Evolutionary conservation across 1,140 invertebrate species (phyloP).

Genomic region (Cepaea nemoralis): DNA sequence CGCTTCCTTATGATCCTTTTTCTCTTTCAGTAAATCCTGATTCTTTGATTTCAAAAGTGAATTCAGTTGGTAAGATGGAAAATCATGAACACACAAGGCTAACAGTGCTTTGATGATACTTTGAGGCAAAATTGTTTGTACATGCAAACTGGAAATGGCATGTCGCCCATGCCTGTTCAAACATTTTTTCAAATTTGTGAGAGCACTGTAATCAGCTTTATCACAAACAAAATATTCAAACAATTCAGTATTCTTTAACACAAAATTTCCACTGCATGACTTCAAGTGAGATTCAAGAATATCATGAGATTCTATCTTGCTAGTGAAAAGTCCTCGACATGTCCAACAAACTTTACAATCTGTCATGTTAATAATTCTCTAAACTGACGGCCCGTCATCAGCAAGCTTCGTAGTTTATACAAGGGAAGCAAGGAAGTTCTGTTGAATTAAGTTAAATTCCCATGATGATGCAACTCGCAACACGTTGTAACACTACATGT

Average conservation of each 20-base stretch:
- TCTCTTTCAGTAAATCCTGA: not conserved
- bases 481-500: no score
- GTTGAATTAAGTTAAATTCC: no score
- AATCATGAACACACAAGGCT: constrained; percentile 12
- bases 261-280: not conserved
- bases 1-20: not conserved
- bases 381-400: no score
- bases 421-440: no score
- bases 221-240: constrained; percentile 37
- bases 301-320: not conserved
- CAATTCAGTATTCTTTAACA: not conserved
- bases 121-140: constrained; percentile 1
- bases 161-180: constrained; percentile 1
- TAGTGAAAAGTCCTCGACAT: constrained; percentile 31
- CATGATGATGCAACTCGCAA: no score
- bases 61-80: not conserved
- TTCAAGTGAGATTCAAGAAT: constrained; percentile 1
- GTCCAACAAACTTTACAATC: constrained; percentile 35
- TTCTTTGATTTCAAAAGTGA: not conserved
- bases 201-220: constrained; percentile 24
- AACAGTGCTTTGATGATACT: constrained; percentile 20
- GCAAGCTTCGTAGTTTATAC: no score
- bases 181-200: constrained; percentile 20
- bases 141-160: constrained; percentile 3
- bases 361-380: constrained; percentile 5